phyloP scores from a whole-genome alignment of 2,113 vertebrate genomes.

The Strigops habroptila region DNA sequence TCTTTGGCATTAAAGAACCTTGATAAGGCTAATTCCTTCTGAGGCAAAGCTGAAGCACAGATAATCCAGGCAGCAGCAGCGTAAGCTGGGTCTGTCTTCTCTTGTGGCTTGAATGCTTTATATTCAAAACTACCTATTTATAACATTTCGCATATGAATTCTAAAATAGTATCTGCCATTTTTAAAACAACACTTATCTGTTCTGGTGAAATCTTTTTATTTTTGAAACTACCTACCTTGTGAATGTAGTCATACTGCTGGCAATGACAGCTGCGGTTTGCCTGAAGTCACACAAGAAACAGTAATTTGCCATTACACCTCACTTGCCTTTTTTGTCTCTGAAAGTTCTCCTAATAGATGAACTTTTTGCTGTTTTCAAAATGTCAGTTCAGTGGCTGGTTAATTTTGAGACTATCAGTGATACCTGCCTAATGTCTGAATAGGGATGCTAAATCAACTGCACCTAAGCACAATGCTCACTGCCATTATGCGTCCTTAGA shows the following conservation, averaged over 20 bases:
- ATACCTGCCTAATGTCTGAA: not conserved
- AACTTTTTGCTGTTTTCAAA: not conserved
- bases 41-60: not conserved
- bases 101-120: not conserved
- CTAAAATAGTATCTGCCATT: slow-evolving; percentile 33
- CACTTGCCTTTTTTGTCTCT: not conserved
- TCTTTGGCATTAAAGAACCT: not conserved
- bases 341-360: not conserved
- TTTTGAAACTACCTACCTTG: slow-evolving; percentile 43
- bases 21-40: not conserved
- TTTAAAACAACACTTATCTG: slow-evolving; percentile 36
- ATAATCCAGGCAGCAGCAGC: not conserved
- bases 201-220: slow-evolving; percentile 12
- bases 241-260: slow-evolving; percentile 5
- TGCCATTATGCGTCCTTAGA: accelerated
- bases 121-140: slow-evolving; percentile 28
- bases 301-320: not conserved
- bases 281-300: slow-evolving; percentile 8
- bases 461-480: not conserved
- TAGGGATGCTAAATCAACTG: accelerated
- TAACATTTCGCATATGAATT: slow-evolving; percentile 13
- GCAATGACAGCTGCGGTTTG: not conserved
- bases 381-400: not conserved
- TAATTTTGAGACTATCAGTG: not conserved
- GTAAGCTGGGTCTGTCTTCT: not conserved